Base-by-base conservation (phyloP, 2,888 invertebrate genomes). In the Thereva unica region DNA sequence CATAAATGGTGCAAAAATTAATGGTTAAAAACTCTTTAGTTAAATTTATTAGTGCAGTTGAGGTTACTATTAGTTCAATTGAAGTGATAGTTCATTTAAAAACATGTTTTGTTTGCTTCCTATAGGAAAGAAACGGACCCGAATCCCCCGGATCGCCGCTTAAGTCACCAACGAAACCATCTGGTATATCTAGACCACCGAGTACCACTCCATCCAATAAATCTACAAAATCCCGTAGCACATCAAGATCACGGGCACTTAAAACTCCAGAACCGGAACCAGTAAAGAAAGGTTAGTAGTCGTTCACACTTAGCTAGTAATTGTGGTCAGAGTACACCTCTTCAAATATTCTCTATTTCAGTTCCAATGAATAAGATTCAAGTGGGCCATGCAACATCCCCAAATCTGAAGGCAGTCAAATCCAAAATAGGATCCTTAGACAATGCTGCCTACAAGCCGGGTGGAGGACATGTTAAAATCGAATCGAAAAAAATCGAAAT, bases 351-450 rank as follows among this genome's bases (percentile, higher is more conserved):
- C 6, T 10, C 12, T n/a, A 47, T 61, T 67, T 35, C 89, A 86
- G 83, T 95, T 76, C 93, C 95, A 72, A 95, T 95, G 92, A 95
- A 95, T 80, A 95, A 94, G 84, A 83, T 94, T 70, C 93, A 94
- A 85, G 94, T 94, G 55, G 95, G 96, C 63, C 89, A 91, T 74
- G 92, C 92, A 66, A 94, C 95, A 67, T 95, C 94, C 65, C 96
- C 95, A 37, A 95, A 95, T 80, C 85, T 94, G 75, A 95, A 95
- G 83, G 87, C 90, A 71, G 91, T 93, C n/a, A 89, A 88, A 78
- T 95, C 95, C 35, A 95, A 95, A 84, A 93, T 95, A 74, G 95
- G 95, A 12, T 95, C 95, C 3, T 81, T 95, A 78, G 89, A 92
- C n/a, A 95, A 95, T 80, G 85, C 93, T 38, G 89, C 89, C 69